Percentiles rank a stretch among this genome's conserved stretches.
phyloP scores from a whole-genome alignment of 2,888 invertebrate genomes.

The Caradrina kadenii region DNA sequence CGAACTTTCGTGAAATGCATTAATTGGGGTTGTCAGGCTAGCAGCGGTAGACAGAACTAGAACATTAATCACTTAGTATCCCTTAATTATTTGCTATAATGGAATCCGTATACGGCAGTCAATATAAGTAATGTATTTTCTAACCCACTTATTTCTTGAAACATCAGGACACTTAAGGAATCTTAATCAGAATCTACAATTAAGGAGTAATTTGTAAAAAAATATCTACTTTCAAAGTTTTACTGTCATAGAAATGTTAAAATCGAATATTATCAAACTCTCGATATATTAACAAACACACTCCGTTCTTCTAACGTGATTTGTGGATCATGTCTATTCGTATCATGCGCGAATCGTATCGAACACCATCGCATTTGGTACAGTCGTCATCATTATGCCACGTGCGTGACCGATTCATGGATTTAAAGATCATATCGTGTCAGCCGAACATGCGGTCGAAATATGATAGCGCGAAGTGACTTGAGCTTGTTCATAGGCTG shows the following conservation, averaged over 20 bases:
- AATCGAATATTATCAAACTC: not conserved
- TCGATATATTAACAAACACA: conserved; percentile 12
- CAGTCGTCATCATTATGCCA: conserved; percentile 48
- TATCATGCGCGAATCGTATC: conserved; percentile 30
- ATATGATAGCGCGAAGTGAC: conserved; percentile 8
- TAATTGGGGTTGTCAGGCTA: no score
- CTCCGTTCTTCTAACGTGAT: not conserved
- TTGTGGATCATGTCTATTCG: conserved; percentile 23
- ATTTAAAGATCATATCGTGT: conserved; percentile 16
- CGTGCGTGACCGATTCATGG: conserved; percentile 38
- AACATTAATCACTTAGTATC: no score
- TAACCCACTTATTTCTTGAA: not conserved
- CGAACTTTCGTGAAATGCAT: no score
- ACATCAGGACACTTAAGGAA: not conserved
- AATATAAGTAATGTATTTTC: no score
- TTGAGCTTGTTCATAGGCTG: not conserved
- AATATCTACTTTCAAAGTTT: not conserved
- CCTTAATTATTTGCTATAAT: no score
- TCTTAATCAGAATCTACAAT: not conserved
- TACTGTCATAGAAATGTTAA: not conserved
- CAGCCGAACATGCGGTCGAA: not conserved
- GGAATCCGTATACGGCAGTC: no score
- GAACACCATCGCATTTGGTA: conserved; percentile 21
- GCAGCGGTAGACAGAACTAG: no score
- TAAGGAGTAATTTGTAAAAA: not conserved